Percentiles rank a stretch among this genome's conserved stretches.
These are phyloP conservation scores for Channa striata DNA, from an alignment of 2,797 vertebrate genomes.

Conservation along the genomic window DNA sequence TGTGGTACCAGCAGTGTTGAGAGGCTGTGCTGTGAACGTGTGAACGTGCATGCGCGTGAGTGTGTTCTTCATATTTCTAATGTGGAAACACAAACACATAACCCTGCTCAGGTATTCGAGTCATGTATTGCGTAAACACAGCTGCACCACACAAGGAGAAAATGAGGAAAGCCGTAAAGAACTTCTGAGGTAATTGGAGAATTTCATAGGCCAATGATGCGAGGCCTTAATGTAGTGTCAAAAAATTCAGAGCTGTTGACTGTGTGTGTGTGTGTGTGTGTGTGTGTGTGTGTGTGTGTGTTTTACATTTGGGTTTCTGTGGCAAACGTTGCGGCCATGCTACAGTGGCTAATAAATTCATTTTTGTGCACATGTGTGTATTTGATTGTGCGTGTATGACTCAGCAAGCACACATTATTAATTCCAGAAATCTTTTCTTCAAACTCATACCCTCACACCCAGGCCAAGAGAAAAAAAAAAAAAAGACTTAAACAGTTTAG, in stretches of 20 bases:
- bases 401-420: constrained; percentile 35
- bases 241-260: constrained; percentile 64
- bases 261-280: constrained; percentile 43
- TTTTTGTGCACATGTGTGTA: constrained; percentile 33
- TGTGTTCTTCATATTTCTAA: constrained; percentile 46
- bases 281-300: too few species aligned
- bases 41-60: constrained; percentile 72
- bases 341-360: constrained; percentile 57
- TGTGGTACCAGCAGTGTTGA: constrained; percentile 71
- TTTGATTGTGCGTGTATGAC: constrained; percentile 32
- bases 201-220: constrained; percentile 84
- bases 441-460: constrained; percentile 27
- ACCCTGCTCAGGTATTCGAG: constrained; percentile 62
- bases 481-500: constrained; percentile 32
- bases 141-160: constrained; percentile 69
- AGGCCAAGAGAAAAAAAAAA: constrained; percentile 14
- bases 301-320: constrained; percentile 66
- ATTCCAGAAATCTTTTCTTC: constrained; percentile 48
- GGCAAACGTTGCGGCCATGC: constrained; percentile 57
- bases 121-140: constrained; percentile 60
- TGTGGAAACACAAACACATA: constrained; percentile 58
- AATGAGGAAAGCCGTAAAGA: constrained; percentile 73
- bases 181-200: constrained; percentile 81
- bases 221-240: constrained; percentile 69
- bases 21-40: constrained; percentile 76